Base-by-base conservation (phyloP, 2,797 vertebrate species). In the Gambelia wislizenii region DNA sequence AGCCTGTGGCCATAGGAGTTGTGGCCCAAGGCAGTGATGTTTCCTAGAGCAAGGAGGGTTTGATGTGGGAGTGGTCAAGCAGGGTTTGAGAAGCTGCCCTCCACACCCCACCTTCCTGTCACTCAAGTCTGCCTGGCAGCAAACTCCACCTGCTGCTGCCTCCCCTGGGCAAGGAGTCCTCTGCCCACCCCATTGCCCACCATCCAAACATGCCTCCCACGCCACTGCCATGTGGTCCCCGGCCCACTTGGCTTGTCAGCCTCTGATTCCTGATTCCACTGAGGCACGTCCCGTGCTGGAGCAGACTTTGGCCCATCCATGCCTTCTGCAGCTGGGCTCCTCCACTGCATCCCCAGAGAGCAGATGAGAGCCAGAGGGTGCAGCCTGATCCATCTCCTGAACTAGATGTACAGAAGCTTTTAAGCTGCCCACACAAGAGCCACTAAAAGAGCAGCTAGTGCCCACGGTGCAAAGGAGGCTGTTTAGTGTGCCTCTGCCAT, bases 361-460 rank as follows among this genome's bases (percentile, higher is more conserved):
- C 33, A n/a, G 56, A 14, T 61, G 22, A 59, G 4, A 5, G 49
- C 77, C 52, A n/a, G 49, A 36, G 18, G 16, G 33, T 14, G 6
- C 49, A 79, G 49, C 33, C n/a, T 7, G 9, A 52, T 1, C 49
- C n/a, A 78, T 6, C 75, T 8, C 36, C 12, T 16, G 64, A 0
- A 9, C 1, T 0, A 0, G 36, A 0, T 0, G 3, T 22, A 27
- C n/a, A 30, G n/a, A 39, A 79, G 49, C 33, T 6, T 27, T 16
- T 27, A 27, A 42, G 61, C 10, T 27, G 25, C 61, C 36, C 39
- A 6, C 10, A 18, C 10, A 52, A 36, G 9, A 10, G 33, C n/a
- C 6, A 22, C 33, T 13, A 6, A 78, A 78, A 78, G 14, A 52
- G 47, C 76, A 47, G 16, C 18, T 42, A 20, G 42, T 25, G 42